Conservation (phyloP, 2,113 vertebrate species). For the Scolopax mira region DNA sequence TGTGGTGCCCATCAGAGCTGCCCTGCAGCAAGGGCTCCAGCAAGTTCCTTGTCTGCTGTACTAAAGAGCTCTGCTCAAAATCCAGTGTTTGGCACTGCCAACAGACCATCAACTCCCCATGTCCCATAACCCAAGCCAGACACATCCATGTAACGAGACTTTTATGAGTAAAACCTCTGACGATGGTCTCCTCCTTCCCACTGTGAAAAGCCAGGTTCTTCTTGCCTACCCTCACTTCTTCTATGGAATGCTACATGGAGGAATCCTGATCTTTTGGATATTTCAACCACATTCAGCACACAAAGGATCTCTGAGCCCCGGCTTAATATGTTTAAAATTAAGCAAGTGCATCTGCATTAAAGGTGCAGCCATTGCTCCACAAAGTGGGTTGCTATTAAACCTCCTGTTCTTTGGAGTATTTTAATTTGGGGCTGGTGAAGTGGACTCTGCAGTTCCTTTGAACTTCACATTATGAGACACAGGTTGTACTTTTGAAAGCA, state of each 20-base stretch:
- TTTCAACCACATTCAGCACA: neutral
- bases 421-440: neutral
- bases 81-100: neutral
- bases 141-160: neutral
- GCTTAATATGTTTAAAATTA: neutral
- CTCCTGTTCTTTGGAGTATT: neutral
- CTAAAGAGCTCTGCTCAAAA: neutral
- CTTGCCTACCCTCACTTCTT: neutral
- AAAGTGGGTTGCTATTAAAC: neutral
- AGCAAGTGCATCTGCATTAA: neutral
- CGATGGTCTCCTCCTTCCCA: neutral
- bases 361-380: neutral
- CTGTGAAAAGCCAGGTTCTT: neutral
- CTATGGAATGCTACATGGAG: rapidly evolving
- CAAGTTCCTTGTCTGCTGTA: rapidly evolving
- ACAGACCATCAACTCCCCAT: neutral
- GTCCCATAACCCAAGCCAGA: neutral
- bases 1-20: rapidly evolving
- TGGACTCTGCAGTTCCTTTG: neutral
- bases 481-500: neutral
- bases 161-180: neutral
- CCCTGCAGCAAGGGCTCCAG: neutral
- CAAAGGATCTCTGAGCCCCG: neutral
- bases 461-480: neutral
- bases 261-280: neutral